A percentile compares a stretch with the other conserved stretches of the same genome.
phyloP scores from a whole-genome alignment of 2,888 invertebrate genomes.

The Thumatha senex region DNA sequence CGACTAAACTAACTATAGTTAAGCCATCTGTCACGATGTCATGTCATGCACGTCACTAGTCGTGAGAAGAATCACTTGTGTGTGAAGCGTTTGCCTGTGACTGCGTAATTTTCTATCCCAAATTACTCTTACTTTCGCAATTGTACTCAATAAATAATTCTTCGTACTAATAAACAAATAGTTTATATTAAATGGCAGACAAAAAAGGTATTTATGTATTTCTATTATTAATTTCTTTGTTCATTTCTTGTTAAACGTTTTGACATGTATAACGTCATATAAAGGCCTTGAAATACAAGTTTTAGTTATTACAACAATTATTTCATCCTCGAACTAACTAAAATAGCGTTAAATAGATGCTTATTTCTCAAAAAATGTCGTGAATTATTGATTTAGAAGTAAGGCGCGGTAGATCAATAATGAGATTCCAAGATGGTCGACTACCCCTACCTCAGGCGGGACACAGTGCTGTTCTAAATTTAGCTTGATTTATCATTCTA shows the following conservation, averaged over 20 bases:
- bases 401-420: constrained; percentile 60
- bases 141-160: constrained; percentile 43
- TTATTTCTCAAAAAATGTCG: constrained; percentile 16
- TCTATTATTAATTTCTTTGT: constrained; percentile 69
- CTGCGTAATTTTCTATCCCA: constrained; percentile 52
- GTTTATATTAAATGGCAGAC: constrained; percentile 77
- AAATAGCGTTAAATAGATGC: constrained; percentile 13
- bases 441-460: constrained; percentile 41
- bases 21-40: background rate
- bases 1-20: background rate
- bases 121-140: constrained; percentile 46
- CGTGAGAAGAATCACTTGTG: constrained; percentile 56
- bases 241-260: constrained; percentile 54
- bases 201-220: constrained; percentile 82
- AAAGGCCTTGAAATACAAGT: constrained; percentile 44
- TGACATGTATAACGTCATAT: constrained; percentile 79
- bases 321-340: constrained; percentile 19
- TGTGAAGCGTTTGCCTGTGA: constrained; percentile 57
- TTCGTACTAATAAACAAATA: constrained; percentile 51
- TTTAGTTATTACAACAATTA: constrained; percentile 37
- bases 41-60: constrained; percentile 43
- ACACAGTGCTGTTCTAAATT: constrained; percentile 47
- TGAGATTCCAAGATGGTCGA: constrained; percentile 72
- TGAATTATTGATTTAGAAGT: constrained; percentile 14
- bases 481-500: constrained; percentile 39